These are phyloP conservation scores for Nematopogon swammerdamellus DNA, from an alignment of 2,888 invertebrate genomes.

Conservation along the genomic window DNA sequence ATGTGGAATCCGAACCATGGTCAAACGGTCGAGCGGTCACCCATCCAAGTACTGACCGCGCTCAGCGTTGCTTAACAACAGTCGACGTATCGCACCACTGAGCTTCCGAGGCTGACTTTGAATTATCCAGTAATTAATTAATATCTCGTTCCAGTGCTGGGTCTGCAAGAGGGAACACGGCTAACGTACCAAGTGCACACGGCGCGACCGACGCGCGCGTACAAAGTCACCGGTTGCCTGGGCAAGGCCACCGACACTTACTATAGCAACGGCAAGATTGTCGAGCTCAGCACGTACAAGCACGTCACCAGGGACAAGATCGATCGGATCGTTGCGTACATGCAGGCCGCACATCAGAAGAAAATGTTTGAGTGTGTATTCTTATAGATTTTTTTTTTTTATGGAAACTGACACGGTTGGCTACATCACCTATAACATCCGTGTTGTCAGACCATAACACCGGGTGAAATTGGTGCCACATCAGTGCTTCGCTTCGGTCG, in stretches of 20 bases:
- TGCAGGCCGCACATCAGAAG: slow-evolving; percentile 84
- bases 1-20: too few species aligned
- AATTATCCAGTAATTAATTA: too few species aligned
- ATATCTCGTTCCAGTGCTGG: slow-evolving; percentile 57
- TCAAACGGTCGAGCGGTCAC: too few species aligned
- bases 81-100: too few species aligned
- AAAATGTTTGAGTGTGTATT: slow-evolving; percentile 78
- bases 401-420: not conserved
- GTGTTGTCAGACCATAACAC: too few species aligned
- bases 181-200: slow-evolving; percentile 53
- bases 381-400: not conserved
- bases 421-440: not conserved
- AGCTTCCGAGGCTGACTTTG: too few species aligned
- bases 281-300: slow-evolving; percentile 65
- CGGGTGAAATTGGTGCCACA: too few species aligned
- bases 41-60: too few species aligned
- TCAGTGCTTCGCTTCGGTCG: too few species aligned
- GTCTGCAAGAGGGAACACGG: slow-evolving; percentile 65
- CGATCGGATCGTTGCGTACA: slow-evolving; percentile 70
- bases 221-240: slow-evolving; percentile 70
- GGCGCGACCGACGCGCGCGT: slow-evolving; percentile 65
- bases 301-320: slow-evolving; percentile 69
- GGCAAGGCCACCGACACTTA: slow-evolving; percentile 74
- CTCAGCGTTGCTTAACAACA: too few species aligned
- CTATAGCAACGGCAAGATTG: slow-evolving; percentile 67